These are phyloP conservation scores for Nomada flava DNA, from an alignment of 2,888 invertebrate genomes.

Conservation along the genomic window DNA sequence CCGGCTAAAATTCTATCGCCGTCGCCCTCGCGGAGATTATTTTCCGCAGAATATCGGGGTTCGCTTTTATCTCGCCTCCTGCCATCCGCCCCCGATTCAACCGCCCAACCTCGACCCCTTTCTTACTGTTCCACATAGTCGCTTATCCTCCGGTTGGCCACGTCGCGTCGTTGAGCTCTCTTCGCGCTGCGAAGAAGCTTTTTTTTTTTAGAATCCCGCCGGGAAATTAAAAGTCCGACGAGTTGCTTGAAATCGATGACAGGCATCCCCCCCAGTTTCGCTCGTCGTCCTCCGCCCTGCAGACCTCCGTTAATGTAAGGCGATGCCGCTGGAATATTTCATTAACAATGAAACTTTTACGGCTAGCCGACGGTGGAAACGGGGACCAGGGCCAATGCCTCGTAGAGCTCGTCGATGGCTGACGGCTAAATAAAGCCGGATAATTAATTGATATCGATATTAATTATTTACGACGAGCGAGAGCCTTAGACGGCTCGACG, in stretches of 20 bases:
- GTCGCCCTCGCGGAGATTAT: constrained; percentile 52
- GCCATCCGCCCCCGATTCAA: not conserved
- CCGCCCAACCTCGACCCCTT: not conserved
- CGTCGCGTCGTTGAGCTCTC: constrained; percentile 32
- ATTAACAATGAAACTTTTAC: constrained; percentile 53
- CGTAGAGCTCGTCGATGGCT: constrained; percentile 25
- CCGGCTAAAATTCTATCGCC: constrained; percentile 60
- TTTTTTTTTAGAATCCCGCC: constrained; percentile 64
- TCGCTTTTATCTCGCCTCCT: constrained; percentile 34
- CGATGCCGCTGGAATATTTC: constrained; percentile 62
- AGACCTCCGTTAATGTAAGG: constrained; percentile 61
- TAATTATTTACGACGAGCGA: constrained; percentile 31
- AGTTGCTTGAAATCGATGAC: constrained; percentile 59
- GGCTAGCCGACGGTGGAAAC: constrained; percentile 8
- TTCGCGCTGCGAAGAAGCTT: constrained; percentile 52
- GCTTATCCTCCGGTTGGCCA: constrained; percentile 34
- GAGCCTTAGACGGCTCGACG: not conserved
- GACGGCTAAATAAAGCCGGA: constrained; percentile 40
- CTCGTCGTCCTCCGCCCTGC: not conserved
- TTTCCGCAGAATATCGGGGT: constrained; percentile 50
- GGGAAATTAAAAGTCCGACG: constrained; percentile 69
- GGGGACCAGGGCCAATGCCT: constrained; percentile 21
- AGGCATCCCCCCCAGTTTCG: not conserved
- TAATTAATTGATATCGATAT: constrained; percentile 53
- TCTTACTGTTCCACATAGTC: constrained; percentile 13